phyloP scores from a whole-genome alignment of 1,140 invertebrate genomes.

The Phocides pigmalion region DNA sequence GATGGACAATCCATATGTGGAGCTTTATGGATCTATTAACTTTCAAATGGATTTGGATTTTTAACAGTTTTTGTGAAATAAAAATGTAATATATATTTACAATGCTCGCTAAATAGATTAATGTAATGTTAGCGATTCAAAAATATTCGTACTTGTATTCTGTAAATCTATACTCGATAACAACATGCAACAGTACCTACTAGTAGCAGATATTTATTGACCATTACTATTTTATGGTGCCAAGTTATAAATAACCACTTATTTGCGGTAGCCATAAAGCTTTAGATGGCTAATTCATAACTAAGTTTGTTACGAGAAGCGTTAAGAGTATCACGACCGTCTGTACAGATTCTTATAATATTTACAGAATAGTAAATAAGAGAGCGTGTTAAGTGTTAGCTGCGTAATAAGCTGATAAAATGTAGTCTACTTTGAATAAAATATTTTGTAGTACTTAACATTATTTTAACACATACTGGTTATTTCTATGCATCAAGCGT shows the following conservation, averaged over 20 bases:
- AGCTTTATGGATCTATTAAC: no score
- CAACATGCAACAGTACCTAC: not conserved
- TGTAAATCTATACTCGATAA: not conserved
- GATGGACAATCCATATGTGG: no score
- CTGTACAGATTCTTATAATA: conserved; percentile 30
- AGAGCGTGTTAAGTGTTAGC: conserved; percentile 21
- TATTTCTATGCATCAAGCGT: conserved; percentile 37
- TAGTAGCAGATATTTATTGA: not conserved
- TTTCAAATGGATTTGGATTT: no score
- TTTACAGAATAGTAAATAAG: conserved; percentile 14
- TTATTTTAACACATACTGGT: conserved; percentile 26
- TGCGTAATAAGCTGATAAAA: conserved; percentile 18
- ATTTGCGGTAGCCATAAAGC: not conserved
- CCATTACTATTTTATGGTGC: conserved; percentile 11
- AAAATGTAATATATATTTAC: no score
- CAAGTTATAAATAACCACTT: not conserved
- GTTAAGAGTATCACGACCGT: conserved; percentile 10
- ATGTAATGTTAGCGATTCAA: no score
- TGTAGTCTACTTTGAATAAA: conserved; percentile 13
- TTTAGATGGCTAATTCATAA: conserved; percentile 2
- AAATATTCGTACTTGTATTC: no score
- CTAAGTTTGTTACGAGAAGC: conserved; percentile 1
- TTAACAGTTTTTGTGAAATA: no score
- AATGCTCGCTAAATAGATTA: no score
- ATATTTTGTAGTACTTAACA: conserved; percentile 4